Conservation (phyloP, 2,797 vertebrate species). For the Sternarchorhynchus goeldii region DNA sequence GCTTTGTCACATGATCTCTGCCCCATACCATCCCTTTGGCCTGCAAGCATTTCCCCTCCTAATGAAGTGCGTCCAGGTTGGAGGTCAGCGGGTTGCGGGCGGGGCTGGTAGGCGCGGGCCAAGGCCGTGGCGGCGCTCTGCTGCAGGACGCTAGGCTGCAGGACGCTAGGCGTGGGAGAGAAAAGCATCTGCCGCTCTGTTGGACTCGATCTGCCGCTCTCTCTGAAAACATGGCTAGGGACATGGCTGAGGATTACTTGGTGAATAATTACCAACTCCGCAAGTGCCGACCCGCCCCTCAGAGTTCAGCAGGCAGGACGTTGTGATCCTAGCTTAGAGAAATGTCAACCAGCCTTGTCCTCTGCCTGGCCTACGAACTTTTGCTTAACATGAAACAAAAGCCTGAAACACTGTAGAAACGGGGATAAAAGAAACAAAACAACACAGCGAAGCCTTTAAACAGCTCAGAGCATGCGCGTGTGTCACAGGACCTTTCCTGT, state of each 20-base stretch:
- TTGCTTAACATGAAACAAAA: not conserved
- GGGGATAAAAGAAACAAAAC: not conserved
- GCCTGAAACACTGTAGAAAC: not conserved
- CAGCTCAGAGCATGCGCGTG: constrained; percentile 26
- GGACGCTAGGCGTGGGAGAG: constrained; percentile 18
- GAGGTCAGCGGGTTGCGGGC: constrained; percentile 67
- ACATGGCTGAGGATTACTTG: not conserved
- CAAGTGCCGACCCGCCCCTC: not conserved
- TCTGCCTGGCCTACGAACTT: no score
- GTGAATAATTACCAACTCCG: not conserved
- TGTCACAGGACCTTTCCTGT: constrained; percentile 49
- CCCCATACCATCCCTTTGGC: not conserved
- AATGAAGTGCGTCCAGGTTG: constrained; percentile 49
- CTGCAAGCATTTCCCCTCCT: not conserved
- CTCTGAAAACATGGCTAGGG: not conserved
- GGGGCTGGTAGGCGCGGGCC: constrained; percentile 58
- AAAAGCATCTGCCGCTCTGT: constrained; percentile 39
- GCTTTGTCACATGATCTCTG: not conserved
- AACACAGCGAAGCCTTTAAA: not conserved
- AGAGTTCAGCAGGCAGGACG: not conserved
- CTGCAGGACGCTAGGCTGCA: constrained; percentile 14
- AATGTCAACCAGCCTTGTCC: not conserved
- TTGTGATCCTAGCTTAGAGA: not conserved
- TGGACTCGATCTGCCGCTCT: constrained; percentile 26
- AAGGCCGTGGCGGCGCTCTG: constrained; percentile 57